Evolutionary conservation across 2,888 invertebrate genomes (phyloP), one percentile per base, ranked within the genome.

Genomic region (Cantharis rufa): DNA sequence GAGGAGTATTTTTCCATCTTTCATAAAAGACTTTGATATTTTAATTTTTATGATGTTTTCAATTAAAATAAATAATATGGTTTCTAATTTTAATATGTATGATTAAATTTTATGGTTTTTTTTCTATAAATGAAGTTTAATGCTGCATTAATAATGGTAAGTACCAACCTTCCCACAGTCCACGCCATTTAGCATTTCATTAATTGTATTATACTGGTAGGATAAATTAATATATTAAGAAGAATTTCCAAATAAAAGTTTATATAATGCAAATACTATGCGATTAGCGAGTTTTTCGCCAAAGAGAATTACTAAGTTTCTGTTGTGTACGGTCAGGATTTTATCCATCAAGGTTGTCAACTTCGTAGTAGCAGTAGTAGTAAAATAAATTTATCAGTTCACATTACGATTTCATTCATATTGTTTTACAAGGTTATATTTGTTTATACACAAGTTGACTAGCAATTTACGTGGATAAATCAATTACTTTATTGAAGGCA

Each of bases 341-440:
- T 74, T 74, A 73, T 69, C 71, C 66, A 68, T 72, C 78, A 78
- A 78, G 78, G 78, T 68, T 78, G 75, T 78, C 78, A 78, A 75
- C 75, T 78, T 77, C 72, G 72, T 76, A 66, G 64, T 76, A 72
- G 74, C 71, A 74, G 77, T 77, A 75, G 75, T 75, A 48, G 48
- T 48, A 69, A 69, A 73, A 73, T 68, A 75, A 66, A 69, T 72
- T 78, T 75, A 72, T 78, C 75, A 72, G 76, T 76, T 70, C 69
- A 69, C 63, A 62, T 11, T 62, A 18, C 71, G 21, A 71, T 64
- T 71, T 74, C 77, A 77, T 77, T 77, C 77, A 77, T 71, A 62
- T 74, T 74, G 69, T 66, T 69, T 62, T 62, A 62, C 77, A 77
- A 77, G 77, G 77, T 32, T 72, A 72, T 64, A 24, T 77, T 74